Evolutionary conservation across 2,888 invertebrate species (phyloP), one percentile per base, ranked within the genome.

Genomic region (Drosophila glabriapex): DNA sequence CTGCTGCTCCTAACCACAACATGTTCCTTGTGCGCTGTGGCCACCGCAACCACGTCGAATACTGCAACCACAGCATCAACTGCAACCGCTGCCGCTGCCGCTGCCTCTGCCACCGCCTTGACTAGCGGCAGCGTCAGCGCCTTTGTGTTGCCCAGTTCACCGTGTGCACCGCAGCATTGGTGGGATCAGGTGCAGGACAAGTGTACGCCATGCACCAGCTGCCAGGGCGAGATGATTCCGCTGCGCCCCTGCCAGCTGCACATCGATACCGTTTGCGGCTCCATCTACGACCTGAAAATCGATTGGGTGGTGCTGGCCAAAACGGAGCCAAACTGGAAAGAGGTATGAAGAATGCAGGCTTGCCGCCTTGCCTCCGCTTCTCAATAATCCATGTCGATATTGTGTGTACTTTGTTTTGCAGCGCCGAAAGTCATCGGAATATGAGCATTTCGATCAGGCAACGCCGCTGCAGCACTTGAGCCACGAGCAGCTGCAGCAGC

Each of bases 221-320:
- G 97, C 93, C 94, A 94, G 76, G 95, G 95, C 83, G 94, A 94
- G 66, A 93, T 94, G 85, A 95, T 96, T 73, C 96, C 96, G 50
- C 92, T 96, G 75, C 94, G 95, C 64, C 97, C 97, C 66, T 97
- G 97, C 93, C 96, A 96, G 88, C 93, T 95, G 71, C 96, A 97
- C 94, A 94, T 95, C 74, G 96, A 97, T 93, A 96, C 97, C 50
- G 94, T 95, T 82, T 97, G 97, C 93, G 96, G 96, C 49, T 95
- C 96, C 2, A 94, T 96, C 52, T 94, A 95, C 79, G 95, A 96
- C 85, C 94, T 96, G 79, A 94, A 95, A 86, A 94, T 96, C 82
- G 95, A 95, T 92, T 95, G 95, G 95, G 91, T 95, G 90, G 94
- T 95, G 92, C 91, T 94, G 63, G 92, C 94, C 78, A 93, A 93